phyloP scores from a whole-genome alignment of 2,888 invertebrate genomes.

The Leuctra nigra region DNA sequence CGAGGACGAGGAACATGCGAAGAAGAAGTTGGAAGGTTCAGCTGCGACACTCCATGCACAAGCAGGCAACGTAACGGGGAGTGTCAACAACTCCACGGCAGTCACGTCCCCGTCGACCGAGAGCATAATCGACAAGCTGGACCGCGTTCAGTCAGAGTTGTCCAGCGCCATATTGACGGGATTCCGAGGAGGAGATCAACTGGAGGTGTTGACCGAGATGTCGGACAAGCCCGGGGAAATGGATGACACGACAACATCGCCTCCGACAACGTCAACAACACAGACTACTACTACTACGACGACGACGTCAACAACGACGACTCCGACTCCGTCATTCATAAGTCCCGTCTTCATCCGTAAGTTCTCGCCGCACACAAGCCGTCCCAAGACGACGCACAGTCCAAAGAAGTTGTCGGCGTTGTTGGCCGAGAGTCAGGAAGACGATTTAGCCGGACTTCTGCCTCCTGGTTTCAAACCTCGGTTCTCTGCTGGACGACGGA shows the following conservation, averaged over 20 bases:
- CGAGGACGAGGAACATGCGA: background rate
- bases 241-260: conserved; percentile 2
- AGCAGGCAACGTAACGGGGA: background rate
- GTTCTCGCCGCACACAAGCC: conserved; percentile 31
- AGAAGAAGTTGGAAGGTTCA: background rate
- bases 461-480: conserved; percentile 52
- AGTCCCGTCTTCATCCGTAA: conserved; percentile 31
- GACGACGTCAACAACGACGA: conserved; percentile 37
- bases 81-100: conserved; percentile 1
- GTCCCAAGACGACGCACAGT: conserved; percentile 30
- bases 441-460: conserved; percentile 53
- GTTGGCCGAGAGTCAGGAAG: conserved; percentile 40
- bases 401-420: conserved; percentile 30
- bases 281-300: conserved; percentile 47
- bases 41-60: background rate
- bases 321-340: conserved; percentile 30
- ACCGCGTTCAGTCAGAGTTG: conserved; percentile 76
- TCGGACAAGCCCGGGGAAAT: conserved; percentile 17
- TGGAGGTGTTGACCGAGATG: conserved; percentile 43
- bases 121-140: conserved; percentile 79
- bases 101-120: conserved; percentile 56
- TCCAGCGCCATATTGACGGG: conserved; percentile 69
- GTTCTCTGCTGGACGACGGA: conserved; percentile 30
- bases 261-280: conserved; percentile 33
- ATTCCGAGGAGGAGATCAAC: conserved; percentile 52